phyloP scores from a whole-genome alignment of 2,888 invertebrate genomes.

The Monoplex corrugatus region DNA sequence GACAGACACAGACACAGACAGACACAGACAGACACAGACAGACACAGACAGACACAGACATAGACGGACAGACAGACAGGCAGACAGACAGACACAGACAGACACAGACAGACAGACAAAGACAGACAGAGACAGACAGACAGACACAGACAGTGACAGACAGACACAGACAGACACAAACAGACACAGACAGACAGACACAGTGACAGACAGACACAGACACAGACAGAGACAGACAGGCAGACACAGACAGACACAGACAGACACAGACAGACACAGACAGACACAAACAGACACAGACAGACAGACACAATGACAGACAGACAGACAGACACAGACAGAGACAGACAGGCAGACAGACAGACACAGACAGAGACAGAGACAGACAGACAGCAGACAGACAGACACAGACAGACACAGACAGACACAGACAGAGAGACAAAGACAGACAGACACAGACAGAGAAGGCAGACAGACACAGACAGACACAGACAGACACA shows the following conservation, averaged over 20 bases:
- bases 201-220: slow-evolving; percentile 16
- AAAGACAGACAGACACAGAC: not conserved
- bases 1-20: slow-evolving; percentile 43
- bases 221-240: slow-evolving; percentile 14
- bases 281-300: not conserved
- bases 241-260: slow-evolving; percentile 46
- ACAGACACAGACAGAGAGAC: not conserved
- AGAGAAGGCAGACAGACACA: no score
- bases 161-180: slow-evolving; percentile 41
- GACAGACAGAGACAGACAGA: no score
- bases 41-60: slow-evolving; percentile 46
- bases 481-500: not conserved
- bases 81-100: no score
- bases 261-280: not conserved
- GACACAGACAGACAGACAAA: no score
- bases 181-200: slow-evolving; percentile 43
- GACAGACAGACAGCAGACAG: no score
- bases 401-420: no score
- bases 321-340: not conserved
- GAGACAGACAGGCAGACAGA: not conserved
- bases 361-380: not conserved
- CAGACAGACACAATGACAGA: not conserved
- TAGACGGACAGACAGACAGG: no score
- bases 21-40: slow-evolving; percentile 44
- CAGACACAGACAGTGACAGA: slow-evolving; percentile 44